phyloP scores from a whole-genome alignment of 2,113 vertebrate species.

The Pollimyrus isidori region DNA sequence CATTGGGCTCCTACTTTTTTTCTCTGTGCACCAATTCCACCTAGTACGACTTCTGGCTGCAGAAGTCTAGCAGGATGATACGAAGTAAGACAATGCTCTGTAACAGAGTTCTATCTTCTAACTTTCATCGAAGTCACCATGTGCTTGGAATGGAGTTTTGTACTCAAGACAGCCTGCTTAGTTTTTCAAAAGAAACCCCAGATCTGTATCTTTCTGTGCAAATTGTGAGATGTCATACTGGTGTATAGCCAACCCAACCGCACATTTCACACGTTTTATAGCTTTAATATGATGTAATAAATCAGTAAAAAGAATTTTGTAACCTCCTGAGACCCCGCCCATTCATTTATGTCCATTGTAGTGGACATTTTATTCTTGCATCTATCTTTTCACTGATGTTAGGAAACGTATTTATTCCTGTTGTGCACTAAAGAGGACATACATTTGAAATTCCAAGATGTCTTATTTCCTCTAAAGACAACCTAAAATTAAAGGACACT shows the following conservation, averaged over 20 bases:
- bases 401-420: too few relatives aligned
- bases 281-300: not conserved
- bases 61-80: not conserved
- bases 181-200: not conserved
- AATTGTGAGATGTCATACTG: not conserved
- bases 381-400: too few relatives aligned
- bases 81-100: not conserved
- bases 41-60: too few relatives aligned
- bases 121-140: not conserved
- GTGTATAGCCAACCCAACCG: not conserved
- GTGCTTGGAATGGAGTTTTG: not conserved
- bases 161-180: not conserved
- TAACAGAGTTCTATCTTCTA: not conserved
- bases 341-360: too few relatives aligned
- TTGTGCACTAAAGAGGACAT: too few relatives aligned
- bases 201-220: not conserved
- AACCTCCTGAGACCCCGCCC: too few relatives aligned
- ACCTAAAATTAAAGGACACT: too few relatives aligned
- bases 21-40: too few relatives aligned
- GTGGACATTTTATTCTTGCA: too few relatives aligned
- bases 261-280: not conserved
- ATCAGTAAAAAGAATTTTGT: not conserved
- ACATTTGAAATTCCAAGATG: too few relatives aligned
- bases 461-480: too few relatives aligned
- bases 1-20: too few relatives aligned